phyloP scores from a whole-genome alignment of 2,113 vertebrate species.

The Brevimyrus niger region DNA sequence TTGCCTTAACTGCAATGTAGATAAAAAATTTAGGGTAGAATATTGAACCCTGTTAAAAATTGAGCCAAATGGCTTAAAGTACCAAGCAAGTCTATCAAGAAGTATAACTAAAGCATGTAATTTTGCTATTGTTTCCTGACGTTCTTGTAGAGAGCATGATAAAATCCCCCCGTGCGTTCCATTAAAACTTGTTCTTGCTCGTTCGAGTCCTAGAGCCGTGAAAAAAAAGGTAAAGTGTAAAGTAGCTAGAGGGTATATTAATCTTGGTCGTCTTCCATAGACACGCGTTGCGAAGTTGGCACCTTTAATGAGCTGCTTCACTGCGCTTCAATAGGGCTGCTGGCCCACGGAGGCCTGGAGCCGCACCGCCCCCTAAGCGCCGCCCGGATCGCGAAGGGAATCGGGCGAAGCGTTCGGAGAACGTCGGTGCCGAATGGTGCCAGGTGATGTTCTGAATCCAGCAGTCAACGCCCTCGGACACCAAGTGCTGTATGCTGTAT shows the following conservation, averaged over 20 bases:
- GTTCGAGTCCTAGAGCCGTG: neutral
- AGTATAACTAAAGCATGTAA: neutral
- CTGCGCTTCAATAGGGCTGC: neutral
- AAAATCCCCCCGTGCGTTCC: neutral
- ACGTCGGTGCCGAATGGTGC: neutral
- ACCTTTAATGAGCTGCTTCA: neutral
- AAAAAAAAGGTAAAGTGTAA: neutral
- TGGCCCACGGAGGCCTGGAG: neutral
- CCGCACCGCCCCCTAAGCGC: neutral
- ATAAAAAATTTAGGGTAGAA: neutral
- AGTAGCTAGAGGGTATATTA: neutral
- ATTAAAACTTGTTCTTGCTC: neutral
- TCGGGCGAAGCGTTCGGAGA: neutral
- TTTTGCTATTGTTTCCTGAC: neutral
- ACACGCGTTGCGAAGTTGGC: neutral
- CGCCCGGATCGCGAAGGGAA: neutral
- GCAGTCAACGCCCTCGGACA: neutral
- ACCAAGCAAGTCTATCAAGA: neutral
- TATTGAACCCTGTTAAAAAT: neutral
- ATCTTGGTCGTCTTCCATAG: neutral
- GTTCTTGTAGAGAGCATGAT: neutral
- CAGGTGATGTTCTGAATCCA: neutral
- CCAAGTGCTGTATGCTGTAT: constrained; percentile 36
- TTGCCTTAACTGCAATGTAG: neutral
- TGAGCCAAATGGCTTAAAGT: neutral